Evolutionary conservation across 2,888 invertebrate genomes (phyloP).

Genomic region (Patella ulyssiponensis): DNA sequence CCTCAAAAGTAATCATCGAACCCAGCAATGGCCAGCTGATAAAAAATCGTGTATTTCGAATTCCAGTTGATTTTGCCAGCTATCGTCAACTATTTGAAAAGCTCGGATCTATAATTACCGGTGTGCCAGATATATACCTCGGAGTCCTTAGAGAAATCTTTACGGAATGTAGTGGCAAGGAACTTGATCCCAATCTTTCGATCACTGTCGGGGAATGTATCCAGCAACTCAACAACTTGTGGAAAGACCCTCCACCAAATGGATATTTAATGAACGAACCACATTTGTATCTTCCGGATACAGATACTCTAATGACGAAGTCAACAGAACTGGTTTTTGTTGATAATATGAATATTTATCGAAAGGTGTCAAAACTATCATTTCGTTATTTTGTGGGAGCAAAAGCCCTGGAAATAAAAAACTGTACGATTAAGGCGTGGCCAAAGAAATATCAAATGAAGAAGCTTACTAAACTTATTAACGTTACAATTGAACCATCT

Average conservation of each 20-base stretch:
- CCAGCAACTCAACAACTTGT: slow-evolving; percentile 15
- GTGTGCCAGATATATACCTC: slow-evolving; percentile 43
- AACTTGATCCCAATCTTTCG: slow-evolving; percentile 42
- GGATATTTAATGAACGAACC: too few species aligned
- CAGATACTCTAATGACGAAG: slow-evolving; percentile 9
- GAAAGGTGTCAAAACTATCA: slow-evolving; percentile 7
- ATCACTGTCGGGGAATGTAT: slow-evolving; percentile 35
- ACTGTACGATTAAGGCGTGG: slow-evolving; percentile 17
- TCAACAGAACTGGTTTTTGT: slow-evolving; percentile 30
- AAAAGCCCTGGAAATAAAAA: slow-evolving; percentile 20
- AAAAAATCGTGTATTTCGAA: slow-evolving; percentile 34
- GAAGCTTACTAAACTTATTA: slow-evolving; percentile 34
- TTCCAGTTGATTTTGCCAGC: slow-evolving; percentile 41
- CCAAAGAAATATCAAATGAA: not conserved
- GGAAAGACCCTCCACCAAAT: not conserved
- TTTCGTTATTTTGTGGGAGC: slow-evolving; percentile 31
- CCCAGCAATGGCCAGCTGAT: not conserved
- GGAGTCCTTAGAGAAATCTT: slow-evolving; percentile 41
- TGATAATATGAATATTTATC: slow-evolving; percentile 26
- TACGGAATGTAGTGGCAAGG: slow-evolving; percentile 17
- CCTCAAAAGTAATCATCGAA: not conserved
- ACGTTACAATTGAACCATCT: too few species aligned
- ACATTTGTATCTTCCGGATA: slow-evolving; percentile 23
- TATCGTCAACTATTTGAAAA: slow-evolving; percentile 43
- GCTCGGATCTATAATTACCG: slow-evolving; percentile 42